Conservation (phyloP, 1,140 invertebrate genomes). For the Bacillus rossius region DNA sequence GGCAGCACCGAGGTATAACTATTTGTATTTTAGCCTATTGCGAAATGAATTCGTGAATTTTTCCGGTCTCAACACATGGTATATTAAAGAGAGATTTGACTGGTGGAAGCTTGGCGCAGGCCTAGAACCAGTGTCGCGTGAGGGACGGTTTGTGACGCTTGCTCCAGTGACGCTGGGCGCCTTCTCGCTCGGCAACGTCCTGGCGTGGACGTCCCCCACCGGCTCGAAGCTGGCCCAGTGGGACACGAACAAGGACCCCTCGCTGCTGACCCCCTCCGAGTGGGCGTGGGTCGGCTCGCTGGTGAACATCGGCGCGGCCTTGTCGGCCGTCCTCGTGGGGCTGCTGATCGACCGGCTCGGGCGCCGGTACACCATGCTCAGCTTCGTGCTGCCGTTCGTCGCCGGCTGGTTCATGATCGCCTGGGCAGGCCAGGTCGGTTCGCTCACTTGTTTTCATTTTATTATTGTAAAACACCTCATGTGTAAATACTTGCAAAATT, state of each 20-base stretch:
- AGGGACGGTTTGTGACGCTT: no score
- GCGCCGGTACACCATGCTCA: constrained; percentile 62
- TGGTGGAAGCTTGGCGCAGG: no score
- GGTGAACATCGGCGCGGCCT: constrained; percentile 68
- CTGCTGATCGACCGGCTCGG: constrained; percentile 68
- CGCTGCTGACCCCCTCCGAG: no score
- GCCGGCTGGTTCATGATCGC: constrained; percentile 70
- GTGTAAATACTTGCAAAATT: no score
- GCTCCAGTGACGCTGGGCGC: constrained; percentile 63
- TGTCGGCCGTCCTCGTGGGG: constrained; percentile 64
- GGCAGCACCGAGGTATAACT: no score
- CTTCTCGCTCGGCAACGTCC: constrained; percentile 49
- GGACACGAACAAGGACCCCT: no score
- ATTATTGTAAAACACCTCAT: no score
- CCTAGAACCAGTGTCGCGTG: background rate
- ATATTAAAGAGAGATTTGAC: background rate
- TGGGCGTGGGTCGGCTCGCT: constrained; percentile 68
- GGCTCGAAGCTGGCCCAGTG: background rate
- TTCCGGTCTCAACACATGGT: no score
- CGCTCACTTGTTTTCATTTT: no score
- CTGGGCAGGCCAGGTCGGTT: constrained; percentile 39
- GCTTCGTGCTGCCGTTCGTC: constrained; percentile 64
- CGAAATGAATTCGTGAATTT: no score
- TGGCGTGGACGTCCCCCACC: constrained; percentile 80
- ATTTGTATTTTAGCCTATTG: no score